A percentile compares a stretch with the other conserved stretches of the same genome.
phyloP scores from a whole-genome alignment of 2,888 invertebrate species.

The Conus canariensis region DNA sequence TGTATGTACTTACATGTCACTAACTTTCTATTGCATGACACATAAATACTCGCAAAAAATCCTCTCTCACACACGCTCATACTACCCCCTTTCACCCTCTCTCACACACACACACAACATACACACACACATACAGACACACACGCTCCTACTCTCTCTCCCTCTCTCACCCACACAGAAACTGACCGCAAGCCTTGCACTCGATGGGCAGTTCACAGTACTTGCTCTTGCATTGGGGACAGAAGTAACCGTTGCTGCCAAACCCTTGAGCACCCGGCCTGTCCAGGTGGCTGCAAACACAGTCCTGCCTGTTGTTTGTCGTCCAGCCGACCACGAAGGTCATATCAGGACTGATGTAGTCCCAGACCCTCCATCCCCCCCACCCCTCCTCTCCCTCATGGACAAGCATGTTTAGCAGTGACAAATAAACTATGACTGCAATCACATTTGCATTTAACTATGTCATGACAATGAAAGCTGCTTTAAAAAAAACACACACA shows the following conservation, averaged over 20 bases:
- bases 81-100: not conserved
- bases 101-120: not conserved
- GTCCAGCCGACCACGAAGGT: too few relatives aligned
- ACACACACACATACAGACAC: not conserved
- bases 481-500: too few relatives aligned
- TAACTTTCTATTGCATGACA: not conserved
- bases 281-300: constrained; percentile 87
- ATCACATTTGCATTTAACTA: too few relatives aligned
- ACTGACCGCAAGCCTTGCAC: constrained; percentile 91
- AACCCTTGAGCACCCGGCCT: constrained; percentile 72
- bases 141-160: not conserved
- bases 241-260: constrained; percentile 79
- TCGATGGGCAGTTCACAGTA: constrained; percentile 99
- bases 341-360: too few relatives aligned
- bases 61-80: not conserved
- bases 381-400: too few relatives aligned
- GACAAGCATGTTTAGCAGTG: too few relatives aligned
- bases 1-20: not conserved
- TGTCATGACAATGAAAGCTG: too few relatives aligned
- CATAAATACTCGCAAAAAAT: too few relatives aligned
- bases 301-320: not conserved
- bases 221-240: constrained; percentile 94
- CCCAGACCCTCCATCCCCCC: too few relatives aligned
- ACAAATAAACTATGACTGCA: too few relatives aligned
- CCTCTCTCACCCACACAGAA: not conserved